Conservation (phyloP, 2,888 invertebrate genomes). For the Epinotia nisella region DNA sequence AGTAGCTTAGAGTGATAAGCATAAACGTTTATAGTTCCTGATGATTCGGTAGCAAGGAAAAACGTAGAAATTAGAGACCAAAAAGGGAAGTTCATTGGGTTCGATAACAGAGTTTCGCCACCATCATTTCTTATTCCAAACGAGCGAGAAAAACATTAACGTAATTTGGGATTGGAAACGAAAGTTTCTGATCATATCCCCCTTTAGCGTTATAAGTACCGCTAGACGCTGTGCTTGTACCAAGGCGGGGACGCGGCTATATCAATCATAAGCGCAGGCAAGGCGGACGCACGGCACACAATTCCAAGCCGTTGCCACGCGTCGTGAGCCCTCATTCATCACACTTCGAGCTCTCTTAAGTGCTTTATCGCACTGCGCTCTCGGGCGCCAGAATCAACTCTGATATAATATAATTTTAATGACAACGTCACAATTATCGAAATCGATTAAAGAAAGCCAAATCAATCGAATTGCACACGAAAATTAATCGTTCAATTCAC, state of each 20-base stretch:
- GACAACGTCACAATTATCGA: constrained; percentile 49
- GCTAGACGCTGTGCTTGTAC: constrained; percentile 21
- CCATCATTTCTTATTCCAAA: too few relatives aligned
- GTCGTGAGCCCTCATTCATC: constrained; percentile 77
- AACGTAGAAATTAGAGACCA: neutral
- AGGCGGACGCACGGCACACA: constrained; percentile 57
- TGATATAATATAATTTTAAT: constrained; percentile 47
- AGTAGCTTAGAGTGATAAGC: constrained; percentile 4
- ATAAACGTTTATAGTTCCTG: neutral
- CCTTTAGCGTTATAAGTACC: neutral
- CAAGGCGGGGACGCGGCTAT: constrained; percentile 54
- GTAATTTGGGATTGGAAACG: neutral
- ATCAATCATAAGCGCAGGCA: constrained; percentile 71
- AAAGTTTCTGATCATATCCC: neutral
- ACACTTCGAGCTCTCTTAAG: constrained; percentile 79
- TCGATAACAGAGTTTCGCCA: too few relatives aligned
- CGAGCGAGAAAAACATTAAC: too few relatives aligned
- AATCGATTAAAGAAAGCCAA: constrained; percentile 46
- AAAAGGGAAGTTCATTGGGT: neutral
- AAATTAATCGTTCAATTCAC: neutral
- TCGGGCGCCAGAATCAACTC: constrained; percentile 53
- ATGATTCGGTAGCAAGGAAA: too few relatives aligned
- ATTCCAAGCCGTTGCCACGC: constrained; percentile 66
- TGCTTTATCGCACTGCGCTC: constrained; percentile 66
- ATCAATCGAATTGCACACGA: constrained; percentile 25